A percentile compares a stretch with the other conserved stretches of the same genome.
Evolutionary conservation across 2,113 vertebrate species (phyloP).

Genomic region (Oxygymnocypris stewartii): DNA sequence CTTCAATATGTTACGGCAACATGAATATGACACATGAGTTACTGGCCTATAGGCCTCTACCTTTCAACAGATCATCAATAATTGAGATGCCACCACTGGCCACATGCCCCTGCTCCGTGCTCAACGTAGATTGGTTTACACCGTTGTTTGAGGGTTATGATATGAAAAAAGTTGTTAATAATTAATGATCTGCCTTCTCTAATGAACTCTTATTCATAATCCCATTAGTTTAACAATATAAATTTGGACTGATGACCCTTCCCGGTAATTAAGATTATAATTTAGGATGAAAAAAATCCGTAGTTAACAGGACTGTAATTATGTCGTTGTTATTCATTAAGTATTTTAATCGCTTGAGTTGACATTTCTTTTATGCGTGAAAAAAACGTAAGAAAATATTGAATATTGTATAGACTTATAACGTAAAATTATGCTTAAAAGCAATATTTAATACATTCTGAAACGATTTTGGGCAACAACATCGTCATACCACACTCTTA

Average conservation of each 20-base stretch:
- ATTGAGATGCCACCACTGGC: constrained; percentile 79
- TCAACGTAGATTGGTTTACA: constrained; percentile 78
- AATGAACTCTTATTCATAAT: neutral
- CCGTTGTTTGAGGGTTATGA: constrained; percentile 69
- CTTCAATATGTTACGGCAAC: neutral
- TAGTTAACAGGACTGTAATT: neutral
- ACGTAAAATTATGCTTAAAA: neutral
- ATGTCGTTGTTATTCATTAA: neutral
- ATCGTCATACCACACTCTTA: neutral
- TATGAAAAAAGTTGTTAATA: constrained; percentile 77
- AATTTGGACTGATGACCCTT: neutral
- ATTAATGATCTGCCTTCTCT: constrained; percentile 60
- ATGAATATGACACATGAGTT: neutral
- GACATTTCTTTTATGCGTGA: neutral
- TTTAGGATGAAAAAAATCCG: neutral
- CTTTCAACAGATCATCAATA: constrained; percentile 80
- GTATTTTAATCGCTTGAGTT: neutral
- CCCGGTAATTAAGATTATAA: neutral
- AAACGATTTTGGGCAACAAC: neutral
- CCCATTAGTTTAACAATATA: neutral
- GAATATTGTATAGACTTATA: neutral
- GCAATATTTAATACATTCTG: neutral
- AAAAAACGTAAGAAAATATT: no score
- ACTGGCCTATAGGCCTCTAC: constrained; percentile 48
- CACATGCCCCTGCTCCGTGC: constrained; percentile 75